Evolutionary conservation across 2,797 vertebrate species (phyloP), one percentile per base, ranked within the genome.

Genomic region (Diglossa cyanea): DNA sequence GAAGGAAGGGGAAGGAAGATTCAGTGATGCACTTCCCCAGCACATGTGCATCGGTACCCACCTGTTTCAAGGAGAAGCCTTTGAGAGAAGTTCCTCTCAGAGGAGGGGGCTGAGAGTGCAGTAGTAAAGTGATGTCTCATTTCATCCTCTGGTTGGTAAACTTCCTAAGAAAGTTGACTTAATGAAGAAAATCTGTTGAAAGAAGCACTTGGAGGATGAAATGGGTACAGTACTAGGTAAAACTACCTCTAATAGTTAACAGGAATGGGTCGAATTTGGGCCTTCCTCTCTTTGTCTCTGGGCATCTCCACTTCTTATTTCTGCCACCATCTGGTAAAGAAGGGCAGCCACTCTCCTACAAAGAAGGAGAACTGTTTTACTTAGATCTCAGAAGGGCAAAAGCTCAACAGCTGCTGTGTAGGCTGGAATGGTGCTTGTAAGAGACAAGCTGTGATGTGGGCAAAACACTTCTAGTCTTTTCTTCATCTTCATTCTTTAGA

Each of bases 341-440:
- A 77, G 4, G 35, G 24, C 26, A 81, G 24, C 42, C 18, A 25
- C 11, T 58, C 35, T 82, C 6, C 47, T 47, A 17, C 9, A 55
- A 75, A 78, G 11, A 11, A 55, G 23, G 17, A 89, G 13, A 75
- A 86, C 44, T 57, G 6, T 57, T 88, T 86, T 60, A 33, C 28
- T 74, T 82, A 45, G 9, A 42, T 53, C 26, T 71, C 35, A 78
- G 60, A 90, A 90, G 60, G 70, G 14, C 84, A 82, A 93, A 93
- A 85, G 77, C 71, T 78, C 80, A 92, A 71, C 63, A 92, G 44
- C 58, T 92, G 63, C 4, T 90, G 44, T 63, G 44, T 89, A 72
- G 92, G 81, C 33, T 88, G 60, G 44, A 82, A 73, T 70, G 55
- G 23, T 93, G 20, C 33, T 70, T 79, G 31, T 75, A 82, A 87